Evolutionary conservation across 2,113 vertebrate genomes (phyloP).

Genomic region (Arothron firmamentum): DNA sequence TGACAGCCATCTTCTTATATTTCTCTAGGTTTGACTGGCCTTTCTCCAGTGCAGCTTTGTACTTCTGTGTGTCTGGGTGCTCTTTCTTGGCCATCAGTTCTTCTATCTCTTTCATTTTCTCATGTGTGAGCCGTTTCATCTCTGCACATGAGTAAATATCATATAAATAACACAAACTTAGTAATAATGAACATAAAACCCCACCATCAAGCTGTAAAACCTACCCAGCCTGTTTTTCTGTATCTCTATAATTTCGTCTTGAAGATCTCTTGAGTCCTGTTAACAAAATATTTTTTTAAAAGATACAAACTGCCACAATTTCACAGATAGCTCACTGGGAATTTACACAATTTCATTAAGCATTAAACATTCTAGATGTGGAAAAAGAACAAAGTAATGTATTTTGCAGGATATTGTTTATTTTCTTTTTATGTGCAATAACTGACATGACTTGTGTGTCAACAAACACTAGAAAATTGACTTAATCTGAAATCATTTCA

Average conservation of each 20-base stretch:
- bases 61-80: conserved; percentile 62
- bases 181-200: neutral
- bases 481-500: neutral
- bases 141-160: conserved; percentile 34
- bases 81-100: conserved; percentile 61
- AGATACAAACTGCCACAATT: too few relatives aligned
- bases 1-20: conserved; percentile 67
- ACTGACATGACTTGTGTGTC: neutral
- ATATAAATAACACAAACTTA: neutral
- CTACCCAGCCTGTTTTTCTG: conserved; percentile 74
- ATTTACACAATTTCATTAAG: neutral
- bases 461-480: neutral
- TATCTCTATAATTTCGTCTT: conserved; percentile 69
- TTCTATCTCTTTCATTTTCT: conserved; percentile 70
- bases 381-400: neutral
- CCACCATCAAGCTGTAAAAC: neutral
- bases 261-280: conserved; percentile 68
- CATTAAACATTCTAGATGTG: too few relatives aligned
- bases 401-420: neutral
- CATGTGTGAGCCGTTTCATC: conserved; percentile 62
- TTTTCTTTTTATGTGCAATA: neutral
- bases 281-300: conserved; percentile 8
- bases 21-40: conserved; percentile 66
- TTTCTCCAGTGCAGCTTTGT: conserved; percentile 62
- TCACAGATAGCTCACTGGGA: too few relatives aligned